Conservation (phyloP, 2,113 vertebrate species). For the Leptosomus discolor region DNA sequence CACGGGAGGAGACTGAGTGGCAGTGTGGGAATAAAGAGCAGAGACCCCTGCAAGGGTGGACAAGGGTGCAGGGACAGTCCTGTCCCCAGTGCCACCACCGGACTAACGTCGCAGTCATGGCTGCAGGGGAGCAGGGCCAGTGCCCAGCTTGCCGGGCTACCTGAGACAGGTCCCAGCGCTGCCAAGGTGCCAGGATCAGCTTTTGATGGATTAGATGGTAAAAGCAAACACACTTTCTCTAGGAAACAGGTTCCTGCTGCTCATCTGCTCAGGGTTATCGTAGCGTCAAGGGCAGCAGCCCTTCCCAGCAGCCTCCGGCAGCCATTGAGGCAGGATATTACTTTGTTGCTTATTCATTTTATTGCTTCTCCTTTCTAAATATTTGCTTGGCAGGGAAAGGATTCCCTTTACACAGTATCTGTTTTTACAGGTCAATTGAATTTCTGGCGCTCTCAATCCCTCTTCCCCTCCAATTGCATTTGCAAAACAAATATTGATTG, state of each 20-base stretch:
- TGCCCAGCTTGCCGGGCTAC: neutral
- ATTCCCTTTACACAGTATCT: conserved; percentile 58
- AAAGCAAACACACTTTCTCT: conserved; percentile 27
- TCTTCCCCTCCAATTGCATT: conserved; percentile 48
- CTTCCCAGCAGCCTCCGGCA: neutral
- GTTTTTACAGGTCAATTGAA: conserved; percentile 62
- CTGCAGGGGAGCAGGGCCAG: neutral
- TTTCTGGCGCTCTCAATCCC: conserved; percentile 51
- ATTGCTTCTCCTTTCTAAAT: conserved; percentile 68
- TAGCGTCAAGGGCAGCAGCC: neutral
- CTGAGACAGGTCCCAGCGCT: neutral
- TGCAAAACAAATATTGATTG: conserved; percentile 67
- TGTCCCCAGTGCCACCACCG: neutral
- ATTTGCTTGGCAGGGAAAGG: conserved; percentile 64
- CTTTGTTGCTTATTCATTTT: conserved; percentile 66
- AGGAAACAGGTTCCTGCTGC: conserved; percentile 26
- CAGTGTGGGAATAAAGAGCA: neutral
- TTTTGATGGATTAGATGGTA: neutral
- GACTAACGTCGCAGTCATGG: rapidly evolving
- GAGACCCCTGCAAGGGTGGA: neutral
- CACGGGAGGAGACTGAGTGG: neutral
- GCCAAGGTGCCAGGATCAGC: neutral
- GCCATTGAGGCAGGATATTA: conserved; percentile 44
- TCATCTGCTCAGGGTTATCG: neutral
- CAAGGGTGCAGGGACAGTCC: neutral